These are phyloP conservation scores for Peucedramus taeniatus DNA, from an alignment of 2,113 vertebrate genomes.

Conservation along the genomic window DNA sequence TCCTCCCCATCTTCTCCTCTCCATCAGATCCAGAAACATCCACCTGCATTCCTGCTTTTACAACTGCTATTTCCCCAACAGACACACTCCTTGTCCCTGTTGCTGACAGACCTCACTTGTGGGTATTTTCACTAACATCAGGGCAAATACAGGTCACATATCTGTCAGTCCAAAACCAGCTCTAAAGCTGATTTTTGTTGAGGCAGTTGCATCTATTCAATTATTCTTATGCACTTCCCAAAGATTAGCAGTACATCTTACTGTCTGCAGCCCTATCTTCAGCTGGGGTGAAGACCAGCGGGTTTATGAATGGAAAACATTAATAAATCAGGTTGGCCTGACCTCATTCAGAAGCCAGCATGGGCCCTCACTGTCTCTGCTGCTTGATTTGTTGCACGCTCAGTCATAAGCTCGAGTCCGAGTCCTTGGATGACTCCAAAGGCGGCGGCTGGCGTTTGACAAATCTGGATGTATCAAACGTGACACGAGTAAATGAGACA, in stretches of 20 bases:
- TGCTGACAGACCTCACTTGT: background rate
- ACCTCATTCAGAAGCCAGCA: background rate
- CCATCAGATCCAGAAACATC: background rate
- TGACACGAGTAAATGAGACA: background rate
- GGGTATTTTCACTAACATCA: background rate
- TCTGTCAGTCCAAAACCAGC: background rate
- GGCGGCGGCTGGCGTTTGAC: accelerated
- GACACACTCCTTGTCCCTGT: accelerated
- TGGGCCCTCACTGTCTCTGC: accelerated
- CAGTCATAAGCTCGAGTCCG: background rate
- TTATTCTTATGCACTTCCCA: background rate
- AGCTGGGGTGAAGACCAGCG: accelerated
- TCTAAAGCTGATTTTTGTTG: background rate
- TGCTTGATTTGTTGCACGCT: background rate
- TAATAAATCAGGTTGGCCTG: background rate
- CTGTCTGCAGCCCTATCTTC: background rate
- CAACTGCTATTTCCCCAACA: background rate
- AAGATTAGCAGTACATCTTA: background rate
- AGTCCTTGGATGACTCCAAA: background rate
- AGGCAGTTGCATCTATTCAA: background rate
- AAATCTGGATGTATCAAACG: accelerated
- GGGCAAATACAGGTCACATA: background rate
- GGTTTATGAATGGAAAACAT: background rate
- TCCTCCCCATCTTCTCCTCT: background rate
- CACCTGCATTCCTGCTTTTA: background rate